These are phyloP conservation scores for Eretmocerus hayati DNA, from an alignment of 2,888 invertebrate genomes.

Conservation along the genomic window DNA sequence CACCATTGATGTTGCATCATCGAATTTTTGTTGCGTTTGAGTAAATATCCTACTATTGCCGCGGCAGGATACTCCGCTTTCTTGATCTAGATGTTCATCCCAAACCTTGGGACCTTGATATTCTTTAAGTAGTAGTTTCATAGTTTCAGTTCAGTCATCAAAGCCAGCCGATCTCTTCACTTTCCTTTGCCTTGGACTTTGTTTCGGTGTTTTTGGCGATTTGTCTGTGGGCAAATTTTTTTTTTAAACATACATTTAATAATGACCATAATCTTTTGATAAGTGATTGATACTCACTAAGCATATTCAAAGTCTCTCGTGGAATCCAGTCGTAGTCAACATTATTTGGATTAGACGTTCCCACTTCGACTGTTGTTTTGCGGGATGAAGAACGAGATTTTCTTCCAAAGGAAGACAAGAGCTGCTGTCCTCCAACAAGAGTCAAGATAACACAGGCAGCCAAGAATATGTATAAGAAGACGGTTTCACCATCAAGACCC, in stretches of 20 bases:
- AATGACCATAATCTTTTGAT: background rate
- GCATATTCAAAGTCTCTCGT: conserved; percentile 74
- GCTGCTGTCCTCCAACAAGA: conserved; percentile 83
- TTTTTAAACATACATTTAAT: no score
- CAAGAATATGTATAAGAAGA: conserved; percentile 94
- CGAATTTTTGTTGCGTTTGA: conserved; percentile 15
- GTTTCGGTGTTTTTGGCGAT: conserved; percentile 59
- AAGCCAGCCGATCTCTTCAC: conserved; percentile 67
- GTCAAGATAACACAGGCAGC: conserved; percentile 82
- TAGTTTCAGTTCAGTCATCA: conserved; percentile 53
- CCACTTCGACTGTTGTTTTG: conserved; percentile 72
- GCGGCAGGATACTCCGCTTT: no score
- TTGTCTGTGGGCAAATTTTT: conserved; percentile 59
- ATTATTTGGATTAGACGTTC: conserved; percentile 80
- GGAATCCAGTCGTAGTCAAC: conserved; percentile 99
- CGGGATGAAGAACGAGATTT: conserved; percentile 59
- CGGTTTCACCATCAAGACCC: conserved; percentile 95
- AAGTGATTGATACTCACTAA: conserved; percentile 59
- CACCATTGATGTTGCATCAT: conserved; percentile 13
- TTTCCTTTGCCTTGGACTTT: conserved; percentile 73
- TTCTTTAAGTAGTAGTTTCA: no score
- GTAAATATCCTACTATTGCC: conserved; percentile 13
- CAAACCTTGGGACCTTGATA: no score
- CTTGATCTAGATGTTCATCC: no score
- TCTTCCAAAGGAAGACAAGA: conserved; percentile 75